Conservation (phyloP, 1,140 invertebrate species). For the Monomorium pharaonis region DNA sequence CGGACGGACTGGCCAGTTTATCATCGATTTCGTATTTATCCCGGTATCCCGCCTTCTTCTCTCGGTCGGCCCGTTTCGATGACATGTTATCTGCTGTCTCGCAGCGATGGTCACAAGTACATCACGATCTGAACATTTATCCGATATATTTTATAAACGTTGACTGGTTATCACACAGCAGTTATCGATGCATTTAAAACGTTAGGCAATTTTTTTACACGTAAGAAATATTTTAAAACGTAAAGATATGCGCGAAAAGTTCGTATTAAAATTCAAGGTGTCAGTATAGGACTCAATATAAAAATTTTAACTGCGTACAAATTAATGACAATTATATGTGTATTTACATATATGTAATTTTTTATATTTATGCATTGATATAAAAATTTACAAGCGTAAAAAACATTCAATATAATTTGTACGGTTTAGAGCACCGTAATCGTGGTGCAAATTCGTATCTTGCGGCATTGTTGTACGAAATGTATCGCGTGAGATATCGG, state of each 20-base stretch:
- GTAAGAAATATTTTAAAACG: background rate
- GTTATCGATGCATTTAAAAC: background rate
- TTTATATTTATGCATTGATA: background rate
- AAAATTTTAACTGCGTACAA: too few species aligned
- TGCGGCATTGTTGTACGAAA: background rate
- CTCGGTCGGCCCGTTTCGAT: conserved; percentile 70
- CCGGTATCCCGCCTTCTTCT: conserved; percentile 69
- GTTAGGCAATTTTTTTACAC: background rate
- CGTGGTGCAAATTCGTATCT: background rate
- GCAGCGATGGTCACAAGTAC: conserved; percentile 40
- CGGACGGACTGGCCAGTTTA: conserved; percentile 67
- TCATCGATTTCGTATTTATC: conserved; percentile 75
- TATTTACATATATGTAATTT: background rate
- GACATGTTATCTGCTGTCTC: conserved; percentile 63
- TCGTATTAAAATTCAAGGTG: background rate
- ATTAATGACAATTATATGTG: background rate
- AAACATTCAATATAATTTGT: background rate
- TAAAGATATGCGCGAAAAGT: background rate
- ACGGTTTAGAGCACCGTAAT: background rate
- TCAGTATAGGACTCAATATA: background rate
- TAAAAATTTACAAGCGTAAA: background rate
- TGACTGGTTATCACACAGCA: background rate
- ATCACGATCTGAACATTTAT: background rate
- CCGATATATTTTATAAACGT: background rate
- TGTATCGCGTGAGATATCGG: background rate